Evolutionary conservation across 2,113 vertebrate species (phyloP).

Genomic region (Macaca nemestrina): DNA sequence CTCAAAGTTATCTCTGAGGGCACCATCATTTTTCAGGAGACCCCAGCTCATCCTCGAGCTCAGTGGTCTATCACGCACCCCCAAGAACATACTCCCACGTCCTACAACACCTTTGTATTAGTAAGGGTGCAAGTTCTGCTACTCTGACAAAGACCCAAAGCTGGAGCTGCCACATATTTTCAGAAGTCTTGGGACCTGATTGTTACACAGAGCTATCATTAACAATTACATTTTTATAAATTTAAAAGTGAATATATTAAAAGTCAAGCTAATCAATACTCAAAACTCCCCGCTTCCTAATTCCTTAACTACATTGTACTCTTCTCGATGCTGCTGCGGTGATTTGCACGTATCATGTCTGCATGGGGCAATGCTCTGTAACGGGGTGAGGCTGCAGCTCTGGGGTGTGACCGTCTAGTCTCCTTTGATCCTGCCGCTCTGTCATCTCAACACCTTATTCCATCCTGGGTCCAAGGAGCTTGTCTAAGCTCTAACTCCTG

Average conservation of each 20-base stretch:
- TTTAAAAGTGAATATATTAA: not conserved
- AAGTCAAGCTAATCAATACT: not conserved
- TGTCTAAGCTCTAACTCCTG: not conserved
- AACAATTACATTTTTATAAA: not conserved
- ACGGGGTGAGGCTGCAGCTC: not conserved
- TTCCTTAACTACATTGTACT: not conserved
- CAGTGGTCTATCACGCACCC: not conserved
- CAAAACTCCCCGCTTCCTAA: not conserved
- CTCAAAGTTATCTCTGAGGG: not conserved
- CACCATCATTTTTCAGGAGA: not conserved
- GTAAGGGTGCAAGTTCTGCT: not conserved
- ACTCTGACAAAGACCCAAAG: not conserved
- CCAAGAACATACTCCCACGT: not conserved
- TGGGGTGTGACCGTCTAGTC: not conserved
- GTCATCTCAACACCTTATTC: not conserved
- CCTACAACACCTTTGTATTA: not conserved
- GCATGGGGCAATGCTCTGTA: not conserved
- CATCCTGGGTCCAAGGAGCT: not conserved
- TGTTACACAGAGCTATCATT: not conserved
- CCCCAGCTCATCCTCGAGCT: not conserved
- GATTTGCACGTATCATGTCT: fast-evolving
- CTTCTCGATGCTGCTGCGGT: not conserved
- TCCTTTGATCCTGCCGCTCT: not conserved
- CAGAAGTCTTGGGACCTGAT: not conserved
- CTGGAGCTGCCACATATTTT: not conserved